Evolutionary conservation across 2,113 vertebrate genomes (phyloP).

Genomic region (Lucifuga dentata): DNA sequence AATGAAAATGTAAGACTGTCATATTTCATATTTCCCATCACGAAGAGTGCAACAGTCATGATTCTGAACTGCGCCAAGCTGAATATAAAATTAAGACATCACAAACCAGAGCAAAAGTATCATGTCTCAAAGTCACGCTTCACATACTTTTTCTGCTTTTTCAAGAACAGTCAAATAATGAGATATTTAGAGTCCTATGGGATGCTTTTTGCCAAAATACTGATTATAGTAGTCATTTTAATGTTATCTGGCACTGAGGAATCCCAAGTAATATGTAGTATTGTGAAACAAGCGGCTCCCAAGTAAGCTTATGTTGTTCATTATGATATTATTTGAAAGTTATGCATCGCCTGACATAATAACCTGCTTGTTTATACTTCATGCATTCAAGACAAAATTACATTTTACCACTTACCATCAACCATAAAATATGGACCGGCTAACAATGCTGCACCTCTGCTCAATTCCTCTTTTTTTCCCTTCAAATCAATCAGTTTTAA

Average conservation of each 20-base stretch:
- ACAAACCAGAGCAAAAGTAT: constrained; percentile 9
- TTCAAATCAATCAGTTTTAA: constrained; percentile 56
- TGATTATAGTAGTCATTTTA: constrained; percentile 45
- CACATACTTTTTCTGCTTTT: constrained; percentile 20
- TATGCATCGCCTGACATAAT: constrained; percentile 42
- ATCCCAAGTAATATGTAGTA: constrained; percentile 41
- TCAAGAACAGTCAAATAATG: constrained; percentile 18
- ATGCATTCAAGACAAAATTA: constrained; percentile 31
- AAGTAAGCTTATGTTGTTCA: constrained; percentile 46
- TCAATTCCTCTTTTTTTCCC: constrained; percentile 34
- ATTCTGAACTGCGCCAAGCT: constrained; percentile 13
- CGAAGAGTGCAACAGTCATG: too few species aligned
- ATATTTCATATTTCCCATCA: too few species aligned
- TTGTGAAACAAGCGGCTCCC: constrained; percentile 41
- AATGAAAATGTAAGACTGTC: too few species aligned
- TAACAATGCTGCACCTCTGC: constrained; percentile 16
- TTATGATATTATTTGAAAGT: constrained; percentile 43
- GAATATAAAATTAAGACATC: constrained; percentile 35
- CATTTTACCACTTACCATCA: constrained; percentile 43
- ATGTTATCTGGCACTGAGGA: constrained; percentile 39
- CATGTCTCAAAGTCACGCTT: neutral
- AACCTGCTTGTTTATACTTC: constrained; percentile 58
- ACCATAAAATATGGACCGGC: constrained; percentile 46
- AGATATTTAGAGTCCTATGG: constrained; percentile 29
- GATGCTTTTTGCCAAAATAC: constrained; percentile 16